Percentiles rank a stretch among this genome's conserved stretches.
phyloP scores from a whole-genome alignment of 2,888 invertebrate species.

The Ypsolopha scabrella region DNA sequence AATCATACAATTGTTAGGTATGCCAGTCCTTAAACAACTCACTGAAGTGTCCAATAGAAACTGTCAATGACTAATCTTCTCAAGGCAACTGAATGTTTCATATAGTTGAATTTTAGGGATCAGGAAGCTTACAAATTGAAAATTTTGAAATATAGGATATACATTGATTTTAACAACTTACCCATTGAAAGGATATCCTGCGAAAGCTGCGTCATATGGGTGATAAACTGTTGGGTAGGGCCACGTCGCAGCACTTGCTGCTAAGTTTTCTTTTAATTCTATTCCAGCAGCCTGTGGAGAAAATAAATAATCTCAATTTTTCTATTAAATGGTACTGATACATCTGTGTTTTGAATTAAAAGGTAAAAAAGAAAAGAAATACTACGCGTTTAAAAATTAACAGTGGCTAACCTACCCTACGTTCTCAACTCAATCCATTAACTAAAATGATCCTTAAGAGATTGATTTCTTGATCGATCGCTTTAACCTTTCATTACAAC shows the following conservation, averaged over 20 bases:
- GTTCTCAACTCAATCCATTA: constrained; percentile 48
- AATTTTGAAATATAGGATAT: neutral
- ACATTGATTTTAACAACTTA: constrained; percentile 68
- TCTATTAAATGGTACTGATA: neutral
- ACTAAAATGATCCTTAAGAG: constrained; percentile 40
- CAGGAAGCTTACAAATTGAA: neutral
- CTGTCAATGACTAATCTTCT: no score
- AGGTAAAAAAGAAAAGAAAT: constrained; percentile 32
- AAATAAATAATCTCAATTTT: neutral
- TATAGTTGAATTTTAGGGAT: constrained; percentile 2
- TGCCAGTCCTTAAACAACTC: no score
- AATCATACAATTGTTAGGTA: no score
- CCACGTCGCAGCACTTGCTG: constrained; percentile 87
- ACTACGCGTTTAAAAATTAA: no score
- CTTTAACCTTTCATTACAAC: constrained; percentile 46
- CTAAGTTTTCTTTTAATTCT: constrained; percentile 90
- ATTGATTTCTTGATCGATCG: constrained; percentile 67
- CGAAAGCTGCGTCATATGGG: constrained; percentile 93
- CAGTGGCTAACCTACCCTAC: no score
- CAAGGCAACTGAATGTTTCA: no score
- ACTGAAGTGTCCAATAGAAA: no score
- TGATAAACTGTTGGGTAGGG: constrained; percentile 93
- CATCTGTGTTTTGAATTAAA: neutral
- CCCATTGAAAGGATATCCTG: constrained; percentile 96
- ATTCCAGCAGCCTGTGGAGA: constrained; percentile 82